Conservation (phyloP, 2,888 invertebrate species). For the Dynastes maya region DNA sequence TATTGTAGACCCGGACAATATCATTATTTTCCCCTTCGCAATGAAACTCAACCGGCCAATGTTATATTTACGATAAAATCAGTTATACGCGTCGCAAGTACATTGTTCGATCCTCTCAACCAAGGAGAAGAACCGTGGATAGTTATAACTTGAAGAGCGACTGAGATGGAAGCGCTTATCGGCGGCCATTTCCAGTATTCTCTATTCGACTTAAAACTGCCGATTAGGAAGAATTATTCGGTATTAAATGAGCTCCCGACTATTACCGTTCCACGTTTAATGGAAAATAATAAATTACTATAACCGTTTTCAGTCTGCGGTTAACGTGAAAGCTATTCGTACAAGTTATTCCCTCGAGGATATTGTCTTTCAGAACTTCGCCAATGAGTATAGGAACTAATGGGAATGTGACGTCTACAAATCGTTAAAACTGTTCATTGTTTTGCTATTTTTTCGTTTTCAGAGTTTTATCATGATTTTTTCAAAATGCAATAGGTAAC, state of each 20-base stretch:
- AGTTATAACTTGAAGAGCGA: background rate
- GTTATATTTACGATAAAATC: constrained; percentile 48
- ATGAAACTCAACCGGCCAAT: constrained; percentile 42
- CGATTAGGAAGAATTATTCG: constrained; percentile 27
- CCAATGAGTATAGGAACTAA: background rate
- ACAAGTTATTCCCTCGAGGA: background rate
- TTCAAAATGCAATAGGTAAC: no score
- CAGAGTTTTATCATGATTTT: no score
- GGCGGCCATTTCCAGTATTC: constrained; percentile 7
- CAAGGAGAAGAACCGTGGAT: background rate
- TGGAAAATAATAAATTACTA: constrained; percentile 23
- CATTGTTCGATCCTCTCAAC: constrained; percentile 14
- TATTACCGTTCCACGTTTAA: constrained; percentile 10
- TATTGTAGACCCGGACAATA: constrained; percentile 45
- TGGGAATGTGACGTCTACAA: background rate
- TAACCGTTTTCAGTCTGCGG: background rate
- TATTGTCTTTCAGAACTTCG: constrained; percentile 11
- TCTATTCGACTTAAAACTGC: constrained; percentile 11
- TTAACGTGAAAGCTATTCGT: constrained; percentile 10
- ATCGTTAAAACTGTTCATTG: no score
- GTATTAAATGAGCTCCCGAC: constrained; percentile 26
- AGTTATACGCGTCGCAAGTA: constrained; percentile 8
- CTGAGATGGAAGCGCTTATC: background rate
- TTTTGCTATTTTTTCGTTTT: no score
- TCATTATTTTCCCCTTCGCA: constrained; percentile 38